phyloP scores from a whole-genome alignment of 2,888 invertebrate species.

The Xestia rhomboidea region DNA sequence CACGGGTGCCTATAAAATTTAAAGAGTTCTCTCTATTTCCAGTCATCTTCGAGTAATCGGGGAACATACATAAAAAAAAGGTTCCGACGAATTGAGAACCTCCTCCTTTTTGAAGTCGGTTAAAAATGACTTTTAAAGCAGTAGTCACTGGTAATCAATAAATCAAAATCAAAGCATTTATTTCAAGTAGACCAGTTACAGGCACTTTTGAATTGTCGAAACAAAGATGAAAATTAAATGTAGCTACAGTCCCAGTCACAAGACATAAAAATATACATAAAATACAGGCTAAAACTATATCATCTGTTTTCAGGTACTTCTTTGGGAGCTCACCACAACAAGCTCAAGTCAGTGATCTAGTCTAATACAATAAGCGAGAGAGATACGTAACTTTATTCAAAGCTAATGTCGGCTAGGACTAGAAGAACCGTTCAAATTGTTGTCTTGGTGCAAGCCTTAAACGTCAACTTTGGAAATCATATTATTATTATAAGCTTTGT shows the following conservation, averaged over 20 bases:
- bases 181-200: too few species aligned
- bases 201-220: too few species aligned
- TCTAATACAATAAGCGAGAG: conserved; percentile 44
- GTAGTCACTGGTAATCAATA: background rate
- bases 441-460: background rate
- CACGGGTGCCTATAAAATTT: too few species aligned
- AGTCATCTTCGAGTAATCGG: too few species aligned
- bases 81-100: too few species aligned
- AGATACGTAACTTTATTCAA: conserved; percentile 18
- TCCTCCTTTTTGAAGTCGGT: too few species aligned
- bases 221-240: too few species aligned
- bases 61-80: too few species aligned
- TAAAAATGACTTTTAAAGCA: background rate
- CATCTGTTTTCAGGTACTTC: conserved; percentile 43
- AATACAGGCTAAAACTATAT: background rate
- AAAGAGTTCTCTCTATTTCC: too few species aligned
- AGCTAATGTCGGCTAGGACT: background rate
- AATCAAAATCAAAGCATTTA: too few species aligned
- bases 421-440: background rate
- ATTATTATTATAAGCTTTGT: background rate
- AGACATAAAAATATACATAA: too few species aligned
- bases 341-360: conserved; percentile 52
- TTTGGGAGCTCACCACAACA: background rate
- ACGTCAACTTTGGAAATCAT: background rate
- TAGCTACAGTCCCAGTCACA: too few species aligned